These are phyloP conservation scores for Gymnoscelis rufifasciata DNA, from an alignment of 2,888 invertebrate genomes.

Conservation along the genomic window DNA sequence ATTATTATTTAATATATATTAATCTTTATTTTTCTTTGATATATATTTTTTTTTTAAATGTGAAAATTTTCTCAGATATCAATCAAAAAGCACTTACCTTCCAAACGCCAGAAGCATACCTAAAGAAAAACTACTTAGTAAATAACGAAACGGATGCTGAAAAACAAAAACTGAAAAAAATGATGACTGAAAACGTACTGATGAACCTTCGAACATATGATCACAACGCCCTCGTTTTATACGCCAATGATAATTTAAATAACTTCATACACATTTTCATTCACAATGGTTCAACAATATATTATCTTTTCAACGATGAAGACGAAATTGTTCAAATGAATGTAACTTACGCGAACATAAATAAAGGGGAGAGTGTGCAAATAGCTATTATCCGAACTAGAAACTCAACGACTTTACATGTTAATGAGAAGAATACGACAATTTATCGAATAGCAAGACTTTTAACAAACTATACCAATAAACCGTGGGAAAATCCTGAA, in stretches of 20 bases:
- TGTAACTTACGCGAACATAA: slow-evolving; percentile 85
- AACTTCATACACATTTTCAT: slow-evolving; percentile 95
- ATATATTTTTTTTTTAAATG: background rate
- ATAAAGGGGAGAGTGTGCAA: slow-evolving; percentile 91
- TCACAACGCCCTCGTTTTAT: slow-evolving; percentile 88
- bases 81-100: slow-evolving; percentile 94
- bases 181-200: slow-evolving; percentile 89
- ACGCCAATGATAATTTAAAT: slow-evolving; percentile 94
- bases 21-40: no score
- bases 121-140: slow-evolving; percentile 89
- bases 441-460: slow-evolving; percentile 83
- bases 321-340: slow-evolving; percentile 89
- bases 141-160: slow-evolving; percentile 81
- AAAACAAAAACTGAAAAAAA: slow-evolving; percentile 82
- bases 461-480: slow-evolving; percentile 88
- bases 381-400: slow-evolving; percentile 89
- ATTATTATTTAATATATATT: no score
- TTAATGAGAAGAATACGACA: slow-evolving; percentile 87
- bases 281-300: slow-evolving; percentile 86
- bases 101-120: slow-evolving; percentile 86
- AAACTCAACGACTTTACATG: slow-evolving; percentile 87
- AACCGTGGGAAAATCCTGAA: slow-evolving; percentile 91
- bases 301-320: slow-evolving; percentile 90
- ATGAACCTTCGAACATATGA: slow-evolving; percentile 94
- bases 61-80: slow-evolving; percentile 84